Evolutionary conservation across 2,888 invertebrate genomes (phyloP).

Genomic region (Polymixis lichenea): DNA sequence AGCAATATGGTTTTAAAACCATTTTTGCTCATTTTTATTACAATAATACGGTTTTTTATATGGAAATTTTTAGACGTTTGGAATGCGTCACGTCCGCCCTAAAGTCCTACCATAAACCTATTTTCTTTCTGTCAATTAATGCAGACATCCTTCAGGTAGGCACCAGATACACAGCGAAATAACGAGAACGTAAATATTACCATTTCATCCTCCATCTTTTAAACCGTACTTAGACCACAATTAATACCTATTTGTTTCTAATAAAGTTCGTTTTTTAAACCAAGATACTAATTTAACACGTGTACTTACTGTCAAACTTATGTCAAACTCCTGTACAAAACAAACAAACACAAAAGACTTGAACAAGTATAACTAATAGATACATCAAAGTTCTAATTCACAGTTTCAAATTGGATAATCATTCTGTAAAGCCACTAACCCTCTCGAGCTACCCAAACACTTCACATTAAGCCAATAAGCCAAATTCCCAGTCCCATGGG

Average conservation of each 20-base stretch:
- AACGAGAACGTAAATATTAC: not conserved
- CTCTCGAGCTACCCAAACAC: conserved; percentile 69
- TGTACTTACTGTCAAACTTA: too few relatives aligned
- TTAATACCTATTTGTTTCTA: not conserved
- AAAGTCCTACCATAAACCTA: not conserved
- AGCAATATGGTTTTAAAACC: not conserved
- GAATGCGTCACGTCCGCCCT: not conserved
- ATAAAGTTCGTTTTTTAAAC: not conserved
- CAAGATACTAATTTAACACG: too few relatives aligned
- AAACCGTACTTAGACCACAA: not conserved
- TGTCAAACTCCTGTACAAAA: too few relatives aligned
- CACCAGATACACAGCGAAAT: not conserved
- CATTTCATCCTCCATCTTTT: not conserved
- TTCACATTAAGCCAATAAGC: conserved; percentile 80
- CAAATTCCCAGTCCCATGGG: conserved; percentile 81
- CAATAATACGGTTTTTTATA: not conserved
- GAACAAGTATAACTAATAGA: not conserved
- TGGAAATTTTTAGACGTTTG: not conserved
- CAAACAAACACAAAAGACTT: too few relatives aligned
- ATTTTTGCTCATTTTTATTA: not conserved
- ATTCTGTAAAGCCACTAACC: conserved; percentile 41
- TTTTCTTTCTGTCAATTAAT: not conserved
- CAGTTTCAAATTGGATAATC: conserved; percentile 53
- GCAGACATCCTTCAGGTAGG: not conserved
- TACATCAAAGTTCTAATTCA: conserved; percentile 17